phyloP scores from a whole-genome alignment of 2,113 vertebrate species.

The Coryphaenoides rupestris region DNA sequence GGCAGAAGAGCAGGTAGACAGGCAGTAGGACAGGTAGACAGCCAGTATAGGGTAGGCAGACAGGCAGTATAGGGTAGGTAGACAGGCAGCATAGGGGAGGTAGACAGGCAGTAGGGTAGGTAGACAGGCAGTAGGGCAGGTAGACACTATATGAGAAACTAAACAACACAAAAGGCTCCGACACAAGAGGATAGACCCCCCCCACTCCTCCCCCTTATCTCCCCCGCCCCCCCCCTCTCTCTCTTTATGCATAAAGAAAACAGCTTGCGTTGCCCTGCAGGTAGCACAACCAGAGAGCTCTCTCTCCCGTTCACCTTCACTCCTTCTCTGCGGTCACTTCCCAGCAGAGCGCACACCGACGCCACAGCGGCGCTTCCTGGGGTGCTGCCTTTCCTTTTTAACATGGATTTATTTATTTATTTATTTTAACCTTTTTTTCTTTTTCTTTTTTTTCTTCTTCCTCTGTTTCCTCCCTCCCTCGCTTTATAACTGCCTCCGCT shows the following conservation, averaged over 20 bases:
- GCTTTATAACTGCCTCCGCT: constrained; percentile 25
- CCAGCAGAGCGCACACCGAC: constrained; percentile 78
- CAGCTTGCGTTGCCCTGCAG: constrained; percentile 77
- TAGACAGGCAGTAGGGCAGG: constrained; percentile 18
- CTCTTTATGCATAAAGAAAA: constrained; percentile 74
- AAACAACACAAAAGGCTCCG: constrained; percentile 38
- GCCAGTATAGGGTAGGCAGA: constrained; percentile 16
- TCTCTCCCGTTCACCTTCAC: constrained; percentile 90
- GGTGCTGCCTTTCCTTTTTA: neutral
- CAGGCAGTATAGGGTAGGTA: neutral
- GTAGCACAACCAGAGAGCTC: constrained; percentile 63
- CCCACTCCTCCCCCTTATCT: neutral
- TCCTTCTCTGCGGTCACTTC: constrained; percentile 81
- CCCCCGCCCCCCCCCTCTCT: constrained; percentile 11
- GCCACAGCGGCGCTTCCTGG: constrained; percentile 62
- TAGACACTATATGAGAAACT: constrained; percentile 1
- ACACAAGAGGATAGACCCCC: constrained; percentile 17
- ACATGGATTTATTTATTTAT: too few species aligned
- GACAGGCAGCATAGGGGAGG: neutral
- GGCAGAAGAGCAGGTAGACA: constrained; percentile 10
- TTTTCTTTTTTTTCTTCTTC: constrained; percentile 36
- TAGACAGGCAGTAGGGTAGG: constrained; percentile 17
- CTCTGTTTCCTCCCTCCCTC: constrained; percentile 30
- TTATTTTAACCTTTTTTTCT: too few species aligned
- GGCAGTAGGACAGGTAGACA: constrained; percentile 11